Evolutionary conservation across 1,140 invertebrate species (phyloP), one percentile per base, ranked within the genome.

Genomic region (Octopus bimaculoides): DNA sequence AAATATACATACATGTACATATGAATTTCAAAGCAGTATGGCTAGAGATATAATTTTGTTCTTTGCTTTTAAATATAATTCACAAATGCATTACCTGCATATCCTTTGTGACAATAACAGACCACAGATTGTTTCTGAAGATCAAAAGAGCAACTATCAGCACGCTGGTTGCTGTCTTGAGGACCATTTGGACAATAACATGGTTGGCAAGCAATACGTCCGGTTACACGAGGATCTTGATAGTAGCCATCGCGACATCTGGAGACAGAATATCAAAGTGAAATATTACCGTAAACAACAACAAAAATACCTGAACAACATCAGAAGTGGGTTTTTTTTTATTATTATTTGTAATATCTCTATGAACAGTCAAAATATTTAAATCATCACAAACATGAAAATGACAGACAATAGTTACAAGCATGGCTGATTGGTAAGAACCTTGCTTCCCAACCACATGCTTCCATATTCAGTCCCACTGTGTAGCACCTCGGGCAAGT

Each of bases 181-280:
- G 92, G 89, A 1, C 94, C 94, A 74, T 96, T 94, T 74, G 98
- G 98, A 91, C 98, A 99, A 81, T 96, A 96, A 90, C 98, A 99
- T 52, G 95, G 92, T 84, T 96, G 92, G 89, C 98, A 99, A 12
- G 96, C 94, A 82, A 98, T 97, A 86, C 96, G 94, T 20, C 94
- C 92, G 76, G 95, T 95, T 71, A 97, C 91, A 61, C 95, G 91
- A 3, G 98, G 98, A 92, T 99, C 96, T 17, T 98, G 98, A 90
- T 99, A 99, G 89, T 94, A 99, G 4, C 96, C 96, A 86, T 95
- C 94, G 74, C 94, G 90, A 91, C 98, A 99, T 78, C 93, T 93
- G 83, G 4, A 77, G 14, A 61, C 26, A 41, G 26, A 3, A 41
- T 41, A 41, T 41, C 26, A 41, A 41, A 41, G 26, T 41, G 26